Evolutionary conservation across 1,140 invertebrate genomes (phyloP), one percentile per base, ranked within the genome.

Genomic region (Sitophilus oryzae): DNA sequence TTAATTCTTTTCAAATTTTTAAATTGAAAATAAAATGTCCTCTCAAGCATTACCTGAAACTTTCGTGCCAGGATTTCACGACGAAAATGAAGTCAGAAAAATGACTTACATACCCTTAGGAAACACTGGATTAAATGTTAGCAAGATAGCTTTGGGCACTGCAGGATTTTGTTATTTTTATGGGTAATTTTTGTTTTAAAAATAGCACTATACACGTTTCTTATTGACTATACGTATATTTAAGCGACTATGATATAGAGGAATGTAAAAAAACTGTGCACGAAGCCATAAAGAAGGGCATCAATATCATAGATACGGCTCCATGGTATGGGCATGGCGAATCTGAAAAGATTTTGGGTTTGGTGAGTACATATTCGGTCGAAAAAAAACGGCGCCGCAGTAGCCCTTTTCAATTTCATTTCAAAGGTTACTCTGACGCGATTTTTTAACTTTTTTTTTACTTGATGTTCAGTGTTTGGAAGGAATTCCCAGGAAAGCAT

Each of bases 301-400:
- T 96, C 15, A 96, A 96, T 76, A 93, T 91, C 59, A 84, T 96
- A 44, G 93, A 96, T 68, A 94, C 91, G 0, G 86, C 84, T 1
- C 90, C 91, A 0, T 95, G 85, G 81, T 96, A 96, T 70, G 92
- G 93, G 0, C 89, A 91, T 75, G 89, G 92, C 3, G 78, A 74
- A 35, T 85, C 88, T 0, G 92, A 96, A 74, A 75, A 74, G 59
- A 73, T 88, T 20, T 72, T 96, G 8, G 94, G 93, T 58, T 84
- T 89, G 76, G 89, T 91, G 42, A 45, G 43, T 50, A n/a, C 11
- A 34, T 15, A 35, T 48, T n/a, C 5, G 8, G 14, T 40, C 5
- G 34, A 53, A 53, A 36, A 53, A 34, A 53, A 53, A 21, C 38
- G 19, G 34, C 11, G 25, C 22, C n/a, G n/a, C n/a, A n/a, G n/a